These are phyloP conservation scores for Drosophila tsacasi DNA, from an alignment of 1,140 invertebrate genomes.

Conservation along the genomic window DNA sequence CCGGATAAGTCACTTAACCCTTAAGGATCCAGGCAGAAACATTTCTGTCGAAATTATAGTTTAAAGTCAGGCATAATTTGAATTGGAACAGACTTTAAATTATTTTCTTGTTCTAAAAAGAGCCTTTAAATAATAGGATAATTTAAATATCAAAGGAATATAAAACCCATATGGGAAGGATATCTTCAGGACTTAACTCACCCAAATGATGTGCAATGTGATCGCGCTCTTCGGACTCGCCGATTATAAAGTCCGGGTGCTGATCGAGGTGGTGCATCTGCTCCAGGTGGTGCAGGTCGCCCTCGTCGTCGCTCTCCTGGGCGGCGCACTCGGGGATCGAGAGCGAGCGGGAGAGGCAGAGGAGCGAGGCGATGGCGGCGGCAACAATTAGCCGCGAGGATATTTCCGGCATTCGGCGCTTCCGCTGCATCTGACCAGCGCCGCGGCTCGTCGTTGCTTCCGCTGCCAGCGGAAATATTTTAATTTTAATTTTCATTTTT, in stretches of 20 bases:
- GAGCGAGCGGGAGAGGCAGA: conserved; percentile 39
- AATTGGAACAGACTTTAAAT: background rate
- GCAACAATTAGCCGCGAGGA: conserved; percentile 83
- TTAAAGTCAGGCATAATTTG: background rate
- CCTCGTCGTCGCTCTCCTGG: conserved; percentile 56
- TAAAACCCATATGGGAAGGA: background rate
- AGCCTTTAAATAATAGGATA: background rate
- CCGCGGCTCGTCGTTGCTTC: conserved; percentile 48
- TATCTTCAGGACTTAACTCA: conserved; percentile 34
- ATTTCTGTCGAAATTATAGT: background rate
- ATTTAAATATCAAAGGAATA: background rate
- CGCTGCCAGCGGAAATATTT: conserved; percentile 80
- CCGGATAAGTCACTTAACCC: conserved; percentile 3
- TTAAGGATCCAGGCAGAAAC: background rate
- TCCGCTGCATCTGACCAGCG: conserved; percentile 62
- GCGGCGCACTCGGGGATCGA: conserved; percentile 30
- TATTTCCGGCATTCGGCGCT: conserved; percentile 84
- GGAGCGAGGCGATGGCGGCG: conserved; percentile 56
- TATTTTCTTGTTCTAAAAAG: background rate
- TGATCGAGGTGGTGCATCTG: conserved; percentile 52
- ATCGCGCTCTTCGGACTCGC: conserved; percentile 78
- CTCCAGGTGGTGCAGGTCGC: conserved; percentile 58
- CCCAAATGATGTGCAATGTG: conserved; percentile 82
- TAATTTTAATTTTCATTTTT: conserved; percentile 70
- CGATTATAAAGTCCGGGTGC: conserved; percentile 73